A percentile compares a stretch with the other conserved stretches of the same genome.
Conservation (phyloP, 2,113 vertebrate genomes). For the Falcunculus frontatus region DNA sequence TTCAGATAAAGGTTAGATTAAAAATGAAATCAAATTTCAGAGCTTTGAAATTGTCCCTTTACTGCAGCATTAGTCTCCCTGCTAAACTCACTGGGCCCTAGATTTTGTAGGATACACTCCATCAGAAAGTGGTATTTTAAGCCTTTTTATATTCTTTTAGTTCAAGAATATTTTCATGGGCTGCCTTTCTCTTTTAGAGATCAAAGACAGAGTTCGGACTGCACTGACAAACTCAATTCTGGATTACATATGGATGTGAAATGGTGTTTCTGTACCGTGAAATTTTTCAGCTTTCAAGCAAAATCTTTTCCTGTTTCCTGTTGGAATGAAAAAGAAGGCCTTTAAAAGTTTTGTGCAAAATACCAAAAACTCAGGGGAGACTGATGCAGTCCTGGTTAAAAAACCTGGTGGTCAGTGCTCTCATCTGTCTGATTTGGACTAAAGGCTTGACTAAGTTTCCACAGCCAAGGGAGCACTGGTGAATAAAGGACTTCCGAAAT, state of each 20-base stretch:
- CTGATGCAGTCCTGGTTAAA: background rate
- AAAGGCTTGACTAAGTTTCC: background rate
- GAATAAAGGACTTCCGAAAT: background rate
- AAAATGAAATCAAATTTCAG: background rate
- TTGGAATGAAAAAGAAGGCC: background rate
- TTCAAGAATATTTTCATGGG: background rate
- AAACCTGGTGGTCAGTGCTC: background rate
- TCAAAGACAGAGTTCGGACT: constrained; percentile 27
- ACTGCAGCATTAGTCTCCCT: background rate
- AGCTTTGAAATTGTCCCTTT: background rate
- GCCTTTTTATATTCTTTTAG: background rate
- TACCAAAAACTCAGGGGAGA: background rate
- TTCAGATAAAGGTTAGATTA: background rate
- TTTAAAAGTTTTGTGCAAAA: background rate
- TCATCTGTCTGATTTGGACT: background rate
- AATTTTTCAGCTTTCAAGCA: background rate
- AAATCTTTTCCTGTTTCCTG: constrained; percentile 2
- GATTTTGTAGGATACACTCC: background rate
- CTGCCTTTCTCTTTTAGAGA: constrained; percentile 7
- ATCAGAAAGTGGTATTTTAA: background rate
- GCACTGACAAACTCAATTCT: constrained; percentile 20
- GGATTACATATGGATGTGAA: constrained; percentile 6
- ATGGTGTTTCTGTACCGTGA: background rate
- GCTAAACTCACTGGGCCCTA: background rate
- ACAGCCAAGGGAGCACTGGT: background rate